Evolutionary conservation across 2,113 vertebrate species (phyloP).

Genomic region (Siphamia tubifer): DNA sequence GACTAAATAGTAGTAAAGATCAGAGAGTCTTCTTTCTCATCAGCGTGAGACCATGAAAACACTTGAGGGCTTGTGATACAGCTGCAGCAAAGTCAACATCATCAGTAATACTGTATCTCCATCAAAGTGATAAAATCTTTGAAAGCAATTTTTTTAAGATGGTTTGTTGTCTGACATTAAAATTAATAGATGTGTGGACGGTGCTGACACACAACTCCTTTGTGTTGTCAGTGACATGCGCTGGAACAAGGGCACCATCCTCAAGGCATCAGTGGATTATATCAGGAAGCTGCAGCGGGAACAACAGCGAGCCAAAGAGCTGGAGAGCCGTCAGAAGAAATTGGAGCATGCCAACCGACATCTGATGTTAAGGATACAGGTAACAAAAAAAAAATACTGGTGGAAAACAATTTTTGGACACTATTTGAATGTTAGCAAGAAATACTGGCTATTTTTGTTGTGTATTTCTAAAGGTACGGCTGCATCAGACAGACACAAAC

Average conservation of each 20-base stretch:
- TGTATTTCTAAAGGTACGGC: too few relatives aligned
- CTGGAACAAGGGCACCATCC: slow-evolving; percentile 99
- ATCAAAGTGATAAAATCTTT: too few relatives aligned
- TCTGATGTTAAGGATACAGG: slow-evolving; percentile 95
- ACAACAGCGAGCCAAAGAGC: slow-evolving; percentile 91
- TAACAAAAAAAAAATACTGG: too few relatives aligned
- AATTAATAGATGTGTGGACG: not conserved
- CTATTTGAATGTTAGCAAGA: too few relatives aligned
- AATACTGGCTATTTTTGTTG: too few relatives aligned
- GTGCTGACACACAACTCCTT: not conserved
- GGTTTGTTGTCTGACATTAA: not conserved
- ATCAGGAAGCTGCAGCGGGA: slow-evolving; percentile 95
- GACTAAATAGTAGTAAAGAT: not conserved
- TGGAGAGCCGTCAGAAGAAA: slow-evolving; percentile 95
- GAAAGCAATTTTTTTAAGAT: too few relatives aligned
- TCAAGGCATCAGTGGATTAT: slow-evolving; percentile 97
- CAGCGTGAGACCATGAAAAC: not conserved
- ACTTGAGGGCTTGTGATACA: too few relatives aligned
- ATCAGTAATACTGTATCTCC: too few relatives aligned
- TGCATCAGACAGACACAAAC: too few relatives aligned
- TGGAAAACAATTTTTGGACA: too few relatives aligned
- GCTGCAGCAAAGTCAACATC: too few relatives aligned
- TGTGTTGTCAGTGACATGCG: slow-evolving; percentile 89
- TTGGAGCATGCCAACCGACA: slow-evolving; percentile 94
- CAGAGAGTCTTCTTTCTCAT: not conserved